Evolutionary conservation across 2,113 vertebrate genomes (phyloP).

Genomic region (Lipotes vexillifer): DNA sequence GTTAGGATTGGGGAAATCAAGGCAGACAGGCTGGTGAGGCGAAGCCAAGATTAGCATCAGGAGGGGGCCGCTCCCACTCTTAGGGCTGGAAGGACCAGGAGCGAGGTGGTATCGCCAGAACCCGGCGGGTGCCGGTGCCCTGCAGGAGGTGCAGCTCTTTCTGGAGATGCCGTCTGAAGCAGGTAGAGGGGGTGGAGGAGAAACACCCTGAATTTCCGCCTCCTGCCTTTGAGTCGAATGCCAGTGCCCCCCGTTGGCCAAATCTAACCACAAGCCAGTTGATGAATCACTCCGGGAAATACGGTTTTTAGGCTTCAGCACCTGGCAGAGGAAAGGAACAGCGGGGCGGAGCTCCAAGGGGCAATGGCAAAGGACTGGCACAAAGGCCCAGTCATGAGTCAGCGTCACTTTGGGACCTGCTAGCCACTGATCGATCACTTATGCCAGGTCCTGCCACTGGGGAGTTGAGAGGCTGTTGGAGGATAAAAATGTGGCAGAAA

Average conservation of each 20-base stretch:
- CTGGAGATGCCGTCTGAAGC: background rate
- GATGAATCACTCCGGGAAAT: background rate
- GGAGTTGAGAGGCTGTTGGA: background rate
- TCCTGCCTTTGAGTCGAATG: background rate
- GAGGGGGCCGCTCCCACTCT: background rate
- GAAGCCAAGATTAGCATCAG: background rate
- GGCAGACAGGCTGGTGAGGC: background rate
- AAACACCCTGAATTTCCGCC: background rate
- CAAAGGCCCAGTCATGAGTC: background rate
- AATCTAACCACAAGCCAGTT: background rate
- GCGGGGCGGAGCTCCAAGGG: background rate
- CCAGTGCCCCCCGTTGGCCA: background rate
- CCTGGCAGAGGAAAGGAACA: background rate
- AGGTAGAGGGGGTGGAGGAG: background rate
- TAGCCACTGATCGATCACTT: background rate
- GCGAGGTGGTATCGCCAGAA: background rate
- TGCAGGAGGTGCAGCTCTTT: background rate
- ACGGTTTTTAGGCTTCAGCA: accelerated
- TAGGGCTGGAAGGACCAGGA: background rate
- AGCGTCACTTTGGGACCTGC: background rate
- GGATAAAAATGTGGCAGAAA: background rate
- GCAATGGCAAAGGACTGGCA: no score
- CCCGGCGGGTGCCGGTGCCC: background rate
- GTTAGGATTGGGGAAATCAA: background rate
- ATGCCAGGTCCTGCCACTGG: background rate